Evolutionary conservation across 2,113 vertebrate genomes (phyloP).

Genomic region (Chunga burmeisteri): DNA sequence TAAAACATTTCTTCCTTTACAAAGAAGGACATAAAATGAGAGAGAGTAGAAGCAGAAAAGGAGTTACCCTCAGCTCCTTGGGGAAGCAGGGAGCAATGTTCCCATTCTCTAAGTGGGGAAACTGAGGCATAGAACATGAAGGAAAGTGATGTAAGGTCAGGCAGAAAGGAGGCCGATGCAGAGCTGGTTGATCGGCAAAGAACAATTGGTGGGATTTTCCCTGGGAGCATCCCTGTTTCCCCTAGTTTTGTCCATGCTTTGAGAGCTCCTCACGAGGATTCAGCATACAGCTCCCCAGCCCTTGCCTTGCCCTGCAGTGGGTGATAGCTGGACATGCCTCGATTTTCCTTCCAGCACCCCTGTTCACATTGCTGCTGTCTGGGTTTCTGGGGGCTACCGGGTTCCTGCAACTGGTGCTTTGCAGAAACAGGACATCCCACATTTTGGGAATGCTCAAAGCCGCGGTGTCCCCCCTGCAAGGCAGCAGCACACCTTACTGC

Average conservation of each 20-base stretch:
- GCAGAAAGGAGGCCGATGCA: background rate
- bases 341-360: background rate
- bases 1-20: background rate
- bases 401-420: background rate
- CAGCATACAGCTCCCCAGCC: background rate
- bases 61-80: too few relatives aligned
- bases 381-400: background rate
- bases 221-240: background rate
- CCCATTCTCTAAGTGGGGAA: background rate
- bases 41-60: background rate
- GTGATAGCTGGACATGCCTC: background rate
- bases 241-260: background rate
- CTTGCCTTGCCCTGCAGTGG: too few relatives aligned
- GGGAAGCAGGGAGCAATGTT: background rate
- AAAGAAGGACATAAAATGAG: background rate
- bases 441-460: background rate
- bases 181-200: background rate
- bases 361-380: background rate
- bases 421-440: background rate
- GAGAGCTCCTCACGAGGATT: background rate
- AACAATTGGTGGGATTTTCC: background rate
- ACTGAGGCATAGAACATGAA: background rate
- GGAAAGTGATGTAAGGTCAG: background rate
- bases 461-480: accelerated
- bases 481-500: background rate